These are phyloP conservation scores for Branchellion lobata DNA, from an alignment of 2,888 invertebrate genomes.

Conservation along the genomic window DNA sequence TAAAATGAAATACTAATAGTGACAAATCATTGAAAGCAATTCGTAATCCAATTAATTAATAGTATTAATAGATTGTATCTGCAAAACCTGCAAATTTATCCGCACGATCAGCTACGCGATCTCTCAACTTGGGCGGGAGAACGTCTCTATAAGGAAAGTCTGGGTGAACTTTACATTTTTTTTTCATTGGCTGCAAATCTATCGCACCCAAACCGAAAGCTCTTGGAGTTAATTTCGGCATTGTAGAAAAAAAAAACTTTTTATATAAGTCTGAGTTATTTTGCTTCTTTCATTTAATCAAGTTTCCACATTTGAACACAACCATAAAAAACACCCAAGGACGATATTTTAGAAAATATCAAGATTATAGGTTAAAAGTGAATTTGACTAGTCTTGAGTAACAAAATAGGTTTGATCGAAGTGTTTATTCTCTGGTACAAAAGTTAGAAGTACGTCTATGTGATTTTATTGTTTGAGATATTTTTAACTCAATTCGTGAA, in stretches of 20 bases:
- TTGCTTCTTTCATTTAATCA: too few relatives aligned
- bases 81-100: constrained; percentile 37
- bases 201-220: constrained; percentile 37
- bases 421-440: too few relatives aligned
- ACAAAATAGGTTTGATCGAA: too few relatives aligned
- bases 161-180: constrained; percentile 53
- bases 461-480: too few relatives aligned
- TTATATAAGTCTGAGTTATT: too few relatives aligned
- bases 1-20: not conserved
- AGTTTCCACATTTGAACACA: not conserved
- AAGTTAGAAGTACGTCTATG: too few relatives aligned
- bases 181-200: constrained; percentile 49
- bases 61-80: not conserved
- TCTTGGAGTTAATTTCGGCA: constrained; percentile 47
- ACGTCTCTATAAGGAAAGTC: constrained; percentile 52
- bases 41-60: too few relatives aligned
- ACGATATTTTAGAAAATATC: not conserved
- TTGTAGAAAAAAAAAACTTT: too few relatives aligned
- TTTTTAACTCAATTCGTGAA: not conserved
- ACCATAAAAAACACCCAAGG: not conserved
- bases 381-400: too few relatives aligned
- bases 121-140: constrained; percentile 45
- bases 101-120: constrained; percentile 48
- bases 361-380: not conserved
- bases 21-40: not conserved